A percentile compares a stretch with the other conserved stretches of the same genome.
Conservation (phyloP, 2,113 vertebrate species). For the Myodes glareolus region DNA sequence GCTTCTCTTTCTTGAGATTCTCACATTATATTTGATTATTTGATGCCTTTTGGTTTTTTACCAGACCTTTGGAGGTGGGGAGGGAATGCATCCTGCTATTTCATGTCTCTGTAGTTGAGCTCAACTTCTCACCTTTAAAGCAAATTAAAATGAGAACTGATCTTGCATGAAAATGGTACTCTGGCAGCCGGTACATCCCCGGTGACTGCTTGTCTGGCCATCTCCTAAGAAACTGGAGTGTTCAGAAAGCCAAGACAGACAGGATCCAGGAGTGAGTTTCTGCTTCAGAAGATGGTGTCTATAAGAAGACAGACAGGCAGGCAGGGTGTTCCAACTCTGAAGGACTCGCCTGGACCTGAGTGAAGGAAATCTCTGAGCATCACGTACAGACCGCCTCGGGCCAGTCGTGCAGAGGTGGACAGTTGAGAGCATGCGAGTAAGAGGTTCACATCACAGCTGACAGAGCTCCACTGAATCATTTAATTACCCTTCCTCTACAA, state of each 20-base stretch:
- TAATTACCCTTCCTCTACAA: neutral
- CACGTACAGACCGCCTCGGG: accelerated
- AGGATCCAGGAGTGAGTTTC: neutral
- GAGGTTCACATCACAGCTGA: neutral
- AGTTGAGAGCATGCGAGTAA: accelerated
- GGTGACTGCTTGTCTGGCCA: too few relatives aligned
- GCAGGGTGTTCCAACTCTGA: neutral
- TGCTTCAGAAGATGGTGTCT: neutral
- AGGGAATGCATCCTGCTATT: neutral
- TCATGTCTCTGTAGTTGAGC: neutral
- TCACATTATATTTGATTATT: neutral
- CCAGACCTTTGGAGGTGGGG: neutral
- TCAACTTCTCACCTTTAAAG: conserved; percentile 11
- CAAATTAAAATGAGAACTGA: neutral
- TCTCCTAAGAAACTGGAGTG: neutral
- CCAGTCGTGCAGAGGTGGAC: neutral
- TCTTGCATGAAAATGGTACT: neutral
- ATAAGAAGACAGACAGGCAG: neutral
- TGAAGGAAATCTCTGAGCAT: neutral
- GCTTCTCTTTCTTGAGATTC: conserved; percentile 16
- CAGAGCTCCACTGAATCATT: neutral
- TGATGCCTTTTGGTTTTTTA: neutral
- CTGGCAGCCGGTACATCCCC: neutral
- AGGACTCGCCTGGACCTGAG: neutral
- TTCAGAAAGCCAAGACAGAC: neutral